Evolutionary conservation across 2,888 invertebrate genomes (phyloP), one percentile per base, ranked within the genome.

Genomic region (Sesia apiformis): DNA sequence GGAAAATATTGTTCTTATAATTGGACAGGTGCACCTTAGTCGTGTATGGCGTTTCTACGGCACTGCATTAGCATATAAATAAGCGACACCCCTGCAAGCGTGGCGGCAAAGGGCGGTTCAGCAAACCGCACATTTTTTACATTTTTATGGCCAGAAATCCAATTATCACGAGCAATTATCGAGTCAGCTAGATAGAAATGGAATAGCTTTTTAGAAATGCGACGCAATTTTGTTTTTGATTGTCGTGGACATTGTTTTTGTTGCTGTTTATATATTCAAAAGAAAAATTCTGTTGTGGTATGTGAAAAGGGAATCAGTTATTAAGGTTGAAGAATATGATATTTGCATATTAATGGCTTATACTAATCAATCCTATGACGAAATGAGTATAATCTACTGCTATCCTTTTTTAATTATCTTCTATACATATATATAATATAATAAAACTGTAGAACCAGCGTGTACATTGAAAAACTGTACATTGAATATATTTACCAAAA

Each of bases 101-200:
- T 60, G 61, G 66, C 70, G 61, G 66, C 70, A 76, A 80, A 79
- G 77, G 83, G 78, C 69, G 74, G 60, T 61, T 69, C 60, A 59
- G 61, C 61, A 55, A 54, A 62, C 69, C 70, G 69, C 73, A 65
- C 72, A 58, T 55, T 72, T 79, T 82, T 79, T 71, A 80, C 77
- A 82, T 81, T 85, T 87, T 85, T 84, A 84, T 81, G 75, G 78
- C 73, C 76, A 69, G 67, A 80, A 83, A 84, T 78, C 81, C 84
- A 88, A 88, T 88, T 88, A 88, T 84, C 81, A 76, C 73, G 62
- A 69, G 72, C 82, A 85, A 87, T 88, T 85, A 88, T 87, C 77
- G 75, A 83, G 79, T 81, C 81, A 78, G 80, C 77, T 72, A 72
- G 70, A 77, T 72, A 69, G 72, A 71, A 76, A 72, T 72, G 61